Evolutionary conservation across 2,888 invertebrate species (phyloP).

Genomic region (Trissolcus japonicus): DNA sequence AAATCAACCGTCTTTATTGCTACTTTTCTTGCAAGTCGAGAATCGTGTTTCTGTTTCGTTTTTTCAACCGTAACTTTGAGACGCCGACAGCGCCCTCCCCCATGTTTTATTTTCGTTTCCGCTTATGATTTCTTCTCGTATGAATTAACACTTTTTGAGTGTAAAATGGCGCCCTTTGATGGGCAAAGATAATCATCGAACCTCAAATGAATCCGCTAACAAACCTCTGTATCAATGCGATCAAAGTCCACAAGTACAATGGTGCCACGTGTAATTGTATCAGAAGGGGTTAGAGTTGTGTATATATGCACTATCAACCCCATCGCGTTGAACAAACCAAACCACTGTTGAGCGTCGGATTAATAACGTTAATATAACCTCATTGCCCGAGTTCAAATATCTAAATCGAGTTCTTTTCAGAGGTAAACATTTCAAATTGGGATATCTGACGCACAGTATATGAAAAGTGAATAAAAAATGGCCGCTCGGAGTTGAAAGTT

Average conservation of each 20-base stretch:
- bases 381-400: constrained; percentile 7
- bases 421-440: not conserved
- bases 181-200: no score
- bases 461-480: no score
- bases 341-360: constrained; percentile 19
- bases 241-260: constrained; percentile 35
- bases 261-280: constrained; percentile 39
- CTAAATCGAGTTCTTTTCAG: no score
- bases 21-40: not conserved
- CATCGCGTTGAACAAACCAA: constrained; percentile 29
- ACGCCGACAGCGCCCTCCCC: no score
- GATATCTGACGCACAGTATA: no score
- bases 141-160: no score
- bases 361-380: constrained; percentile 29
- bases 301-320: constrained; percentile 14
- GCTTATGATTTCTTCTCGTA: not conserved
- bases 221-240: constrained; percentile 23
- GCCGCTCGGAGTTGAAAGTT: no score
- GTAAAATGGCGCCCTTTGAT: no score
- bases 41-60: not conserved
- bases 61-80: no score
- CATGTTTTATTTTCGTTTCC: not conserved
- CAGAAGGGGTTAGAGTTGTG: constrained; percentile 29
- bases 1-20: constrained; percentile 16
- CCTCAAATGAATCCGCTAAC: no score